These are phyloP conservation scores for Zenarchopterus dispar DNA, from an alignment of 2,797 vertebrate species.

Conservation along the genomic window DNA sequence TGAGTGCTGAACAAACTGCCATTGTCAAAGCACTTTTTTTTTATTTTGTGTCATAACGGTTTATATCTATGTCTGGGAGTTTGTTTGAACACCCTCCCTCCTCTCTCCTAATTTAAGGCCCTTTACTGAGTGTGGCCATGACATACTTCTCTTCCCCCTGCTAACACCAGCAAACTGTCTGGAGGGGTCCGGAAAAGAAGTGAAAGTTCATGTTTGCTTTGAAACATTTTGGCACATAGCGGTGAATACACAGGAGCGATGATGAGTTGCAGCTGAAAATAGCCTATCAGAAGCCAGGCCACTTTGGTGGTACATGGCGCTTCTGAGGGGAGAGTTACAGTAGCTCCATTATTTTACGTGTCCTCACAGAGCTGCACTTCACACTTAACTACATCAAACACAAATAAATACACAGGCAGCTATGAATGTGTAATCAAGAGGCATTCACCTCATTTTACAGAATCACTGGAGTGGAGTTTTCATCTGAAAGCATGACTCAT, in stretches of 20 bases:
- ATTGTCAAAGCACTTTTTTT: conserved; percentile 7
- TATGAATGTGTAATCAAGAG: conserved; percentile 34
- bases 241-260: conserved; percentile 19
- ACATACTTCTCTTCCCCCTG: conserved; percentile 56
- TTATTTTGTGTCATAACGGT: too few species aligned
- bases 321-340: conserved; percentile 11
- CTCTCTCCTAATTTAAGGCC: conserved; percentile 54
- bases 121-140: conserved; percentile 8
- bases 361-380: conserved; percentile 15
- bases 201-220: conserved; percentile 69
- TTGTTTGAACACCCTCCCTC: conserved; percentile 68
- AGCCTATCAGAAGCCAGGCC: conserved; percentile 40
- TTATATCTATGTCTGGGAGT: conserved; percentile 7
- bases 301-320: conserved; percentile 37
- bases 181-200: conserved; percentile 40
- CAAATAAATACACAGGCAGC: conserved; percentile 12
- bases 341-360: conserved; percentile 34
- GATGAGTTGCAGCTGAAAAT: conserved; percentile 60
- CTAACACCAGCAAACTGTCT: conserved; percentile 58
- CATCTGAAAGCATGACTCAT: conserved; percentile 44
- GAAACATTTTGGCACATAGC: conserved; percentile 46
- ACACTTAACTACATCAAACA: conserved; percentile 20
- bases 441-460: conserved; percentile 25
- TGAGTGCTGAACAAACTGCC: conserved; percentile 25
- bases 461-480: conserved; percentile 19